A percentile compares a stretch with the other conserved stretches of the same genome.
phyloP scores from a whole-genome alignment of 1,140 invertebrate species.

The Frieseomelitta varia region DNA sequence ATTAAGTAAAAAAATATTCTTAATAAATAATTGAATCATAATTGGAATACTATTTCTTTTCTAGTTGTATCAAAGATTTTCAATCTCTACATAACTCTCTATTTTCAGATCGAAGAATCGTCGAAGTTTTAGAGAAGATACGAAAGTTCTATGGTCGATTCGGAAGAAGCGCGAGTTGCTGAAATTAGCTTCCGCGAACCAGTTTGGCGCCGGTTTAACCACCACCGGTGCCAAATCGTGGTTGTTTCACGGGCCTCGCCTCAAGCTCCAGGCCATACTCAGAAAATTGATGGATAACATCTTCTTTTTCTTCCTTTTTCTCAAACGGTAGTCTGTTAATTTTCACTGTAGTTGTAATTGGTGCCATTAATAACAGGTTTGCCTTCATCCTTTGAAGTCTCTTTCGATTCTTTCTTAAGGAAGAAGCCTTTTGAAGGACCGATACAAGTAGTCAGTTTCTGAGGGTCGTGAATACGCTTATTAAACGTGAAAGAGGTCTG shows the following conservation, averaged over 20 bases:
- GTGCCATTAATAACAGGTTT: neutral
- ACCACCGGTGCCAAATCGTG: slow-evolving; percentile 23
- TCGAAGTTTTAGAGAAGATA: neutral
- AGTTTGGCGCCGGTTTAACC: slow-evolving; percentile 42
- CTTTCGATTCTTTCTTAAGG: neutral
- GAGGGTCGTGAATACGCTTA: slow-evolving; percentile 6
- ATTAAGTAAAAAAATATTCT: no score
- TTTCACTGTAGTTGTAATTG: neutral
- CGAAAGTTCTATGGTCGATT: neutral
- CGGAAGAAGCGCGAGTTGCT: neutral
- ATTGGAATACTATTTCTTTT: no score
- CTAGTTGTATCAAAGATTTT: no score
- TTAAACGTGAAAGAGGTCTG: slow-evolving; percentile 8
- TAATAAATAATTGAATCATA: no score
- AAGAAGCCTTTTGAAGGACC: neutral
- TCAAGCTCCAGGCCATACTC: slow-evolving; percentile 14
- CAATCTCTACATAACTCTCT: no score
- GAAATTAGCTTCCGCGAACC: slow-evolving; percentile 46
- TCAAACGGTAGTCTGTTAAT: slow-evolving; percentile 29
- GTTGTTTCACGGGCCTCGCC: slow-evolving; percentile 35
- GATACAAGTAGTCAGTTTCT: slow-evolving; percentile 7
- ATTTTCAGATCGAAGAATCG: no score
- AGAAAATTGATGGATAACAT: neutral
- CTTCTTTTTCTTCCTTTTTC: neutral
- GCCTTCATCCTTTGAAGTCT: neutral